Evolutionary conservation across 2,113 vertebrate species (phyloP).

Genomic region (Oreotrochilus melanogaster): DNA sequence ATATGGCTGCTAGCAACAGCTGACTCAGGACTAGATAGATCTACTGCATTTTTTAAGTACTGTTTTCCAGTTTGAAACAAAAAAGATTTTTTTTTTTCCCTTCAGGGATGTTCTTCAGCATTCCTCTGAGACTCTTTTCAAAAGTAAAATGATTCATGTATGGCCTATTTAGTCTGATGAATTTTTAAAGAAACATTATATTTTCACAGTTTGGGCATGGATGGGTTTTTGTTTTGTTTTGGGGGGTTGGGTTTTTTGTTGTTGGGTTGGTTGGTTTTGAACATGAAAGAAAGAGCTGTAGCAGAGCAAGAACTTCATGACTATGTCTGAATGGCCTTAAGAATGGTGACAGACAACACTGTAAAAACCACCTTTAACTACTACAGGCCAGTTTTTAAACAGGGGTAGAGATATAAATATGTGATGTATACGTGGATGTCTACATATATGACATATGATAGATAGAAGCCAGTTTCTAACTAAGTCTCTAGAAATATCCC

Average conservation of each 20-base stretch:
- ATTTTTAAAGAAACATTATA: neutral
- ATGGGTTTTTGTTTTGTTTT: fast-evolving
- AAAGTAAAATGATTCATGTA: neutral
- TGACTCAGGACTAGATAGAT: neutral
- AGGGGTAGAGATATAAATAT: neutral
- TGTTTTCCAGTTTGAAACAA: neutral
- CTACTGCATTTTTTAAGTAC: neutral
- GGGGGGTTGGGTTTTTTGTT: neutral
- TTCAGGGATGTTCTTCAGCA: neutral
- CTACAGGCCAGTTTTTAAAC: neutral
- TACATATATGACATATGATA: neutral
- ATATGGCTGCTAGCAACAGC: neutral
- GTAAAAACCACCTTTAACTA: neutral
- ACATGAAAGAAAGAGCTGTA: neutral
- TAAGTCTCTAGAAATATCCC: neutral
- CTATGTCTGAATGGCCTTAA: neutral
- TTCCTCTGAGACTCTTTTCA: neutral
- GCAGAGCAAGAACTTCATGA: neutral
- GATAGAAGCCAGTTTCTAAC: neutral
- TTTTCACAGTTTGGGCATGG: neutral
- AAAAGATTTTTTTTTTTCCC: neutral
- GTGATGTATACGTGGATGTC: neutral
- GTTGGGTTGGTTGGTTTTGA: neutral
- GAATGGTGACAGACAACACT: neutral
- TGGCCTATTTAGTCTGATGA: neutral